Conservation (phyloP, 2,888 invertebrate genomes). For the Eucera pruinosa region DNA sequence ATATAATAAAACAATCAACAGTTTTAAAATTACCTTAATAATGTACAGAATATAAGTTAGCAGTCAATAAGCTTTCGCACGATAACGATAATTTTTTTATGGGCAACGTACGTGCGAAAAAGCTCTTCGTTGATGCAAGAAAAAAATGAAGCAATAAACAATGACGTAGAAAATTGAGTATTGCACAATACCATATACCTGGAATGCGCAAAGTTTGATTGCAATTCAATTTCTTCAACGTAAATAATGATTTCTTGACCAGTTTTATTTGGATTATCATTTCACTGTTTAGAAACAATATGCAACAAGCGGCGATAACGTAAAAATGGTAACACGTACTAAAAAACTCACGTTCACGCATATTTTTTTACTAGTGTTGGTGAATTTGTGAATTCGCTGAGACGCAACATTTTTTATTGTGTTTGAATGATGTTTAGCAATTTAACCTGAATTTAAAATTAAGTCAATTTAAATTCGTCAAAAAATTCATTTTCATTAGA, state of each 20-base stretch:
- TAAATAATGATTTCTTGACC: not conserved
- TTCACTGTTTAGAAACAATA: not conserved
- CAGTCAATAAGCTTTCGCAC: not conserved
- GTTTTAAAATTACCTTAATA: not conserved
- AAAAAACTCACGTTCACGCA: slow-evolving; percentile 23
- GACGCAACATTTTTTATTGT: not conserved
- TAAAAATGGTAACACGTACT: not conserved
- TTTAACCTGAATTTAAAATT: not conserved
- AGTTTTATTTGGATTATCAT: slow-evolving; percentile 1
- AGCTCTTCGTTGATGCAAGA: not conserved
- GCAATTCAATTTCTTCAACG: not conserved
- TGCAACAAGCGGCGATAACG: slow-evolving; percentile 10
- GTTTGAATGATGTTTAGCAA: not conserved
- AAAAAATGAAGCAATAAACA: not conserved
- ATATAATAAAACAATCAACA: not conserved
- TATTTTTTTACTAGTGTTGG: not conserved
- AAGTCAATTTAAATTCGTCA: not conserved
- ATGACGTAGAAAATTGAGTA: slow-evolving; percentile 18
- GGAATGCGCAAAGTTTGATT: not conserved
- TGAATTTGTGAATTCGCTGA: slow-evolving; percentile 28
- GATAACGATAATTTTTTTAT: not conserved
- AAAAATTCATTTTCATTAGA: too few species aligned
- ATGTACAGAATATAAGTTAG: too few species aligned
- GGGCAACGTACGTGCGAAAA: not conserved
- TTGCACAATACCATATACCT: not conserved